Base-by-base conservation (phyloP, 1,140 invertebrate species). In the Leptinotarsa lineolata region DNA sequence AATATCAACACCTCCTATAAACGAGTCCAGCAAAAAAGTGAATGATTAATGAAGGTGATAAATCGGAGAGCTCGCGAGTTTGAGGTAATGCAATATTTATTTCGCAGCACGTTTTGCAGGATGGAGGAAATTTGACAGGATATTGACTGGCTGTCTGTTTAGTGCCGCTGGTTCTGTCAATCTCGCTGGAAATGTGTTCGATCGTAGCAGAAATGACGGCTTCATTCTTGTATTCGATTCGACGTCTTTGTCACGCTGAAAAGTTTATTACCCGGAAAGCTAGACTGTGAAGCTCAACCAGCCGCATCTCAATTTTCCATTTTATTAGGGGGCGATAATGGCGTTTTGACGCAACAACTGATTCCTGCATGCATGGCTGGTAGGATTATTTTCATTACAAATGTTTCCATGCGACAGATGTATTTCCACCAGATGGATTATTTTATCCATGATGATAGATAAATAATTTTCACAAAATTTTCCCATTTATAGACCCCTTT, bases 61-160 rank as follows among this genome's bases (percentile, higher is more conserved):
- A 66, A 66, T 66, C 64, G 64, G 18, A 66, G 64, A 66, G 64
- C 64, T 39, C 30, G 64, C 22, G 39, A 66, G n/a, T 24, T 66
- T 16, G 22, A 39, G 22, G 22, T 66, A 39, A 66, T 30, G 64
- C 64, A 66, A 66, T 66, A 66, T 66, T 66, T 39, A 66, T 66
- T 66, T 39, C 64, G 64, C 30, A 16, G 22, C n/a, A 22, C 22
- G 64, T 30, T 66, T 44, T 66, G 39, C 64, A 54, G 48, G 64
- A 16, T 44, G 64, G 39, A 66, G 64, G 39, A 39, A 66, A 66
- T 66, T 30, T 66, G 64, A 66, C 64, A 66, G 64, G 30, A 66
- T 66, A 66, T 66, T 66, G 64, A 66, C 64, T 66, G 39, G 64
- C 22, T 44, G 64, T 66, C 64, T 66, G 39, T 66, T 39, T 66